phyloP scores from a whole-genome alignment of 2,888 invertebrate genomes.

The Plusia festucae region DNA sequence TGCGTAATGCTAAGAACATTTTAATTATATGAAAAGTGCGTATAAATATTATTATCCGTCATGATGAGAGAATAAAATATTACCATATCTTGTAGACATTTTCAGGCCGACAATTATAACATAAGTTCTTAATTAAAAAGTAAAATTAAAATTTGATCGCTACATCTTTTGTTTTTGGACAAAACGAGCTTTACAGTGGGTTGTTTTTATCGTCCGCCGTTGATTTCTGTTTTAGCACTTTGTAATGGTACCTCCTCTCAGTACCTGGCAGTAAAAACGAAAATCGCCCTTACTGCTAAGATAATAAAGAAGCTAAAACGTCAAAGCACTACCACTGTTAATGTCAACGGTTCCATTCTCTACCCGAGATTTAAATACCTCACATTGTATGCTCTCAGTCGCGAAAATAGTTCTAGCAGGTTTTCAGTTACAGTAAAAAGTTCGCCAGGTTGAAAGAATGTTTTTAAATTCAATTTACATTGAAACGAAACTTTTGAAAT shows the following conservation, averaged over 20 bases:
- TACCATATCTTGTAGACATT: too few relatives aligned
- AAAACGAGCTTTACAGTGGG: slow-evolving; percentile 37
- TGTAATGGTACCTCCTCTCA: slow-evolving; percentile 73
- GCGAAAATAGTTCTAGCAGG: slow-evolving; percentile 49
- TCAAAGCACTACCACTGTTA: not conserved
- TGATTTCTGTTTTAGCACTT: slow-evolving; percentile 82
- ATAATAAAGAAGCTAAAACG: not conserved
- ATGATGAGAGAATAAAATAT: too few relatives aligned
- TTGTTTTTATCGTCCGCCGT: slow-evolving; percentile 72
- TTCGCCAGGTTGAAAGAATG: slow-evolving; percentile 14
- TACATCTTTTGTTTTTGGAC: slow-evolving; percentile 18
- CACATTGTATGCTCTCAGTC: slow-evolving; percentile 49
- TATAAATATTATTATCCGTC: too few relatives aligned
- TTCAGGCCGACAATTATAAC: too few relatives aligned
- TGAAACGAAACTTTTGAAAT: slow-evolving; percentile 16
- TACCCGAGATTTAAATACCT: slow-evolving; percentile 62
- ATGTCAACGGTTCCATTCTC: not conserved
- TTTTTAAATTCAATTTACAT: slow-evolving; percentile 3
- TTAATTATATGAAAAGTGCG: too few relatives aligned
- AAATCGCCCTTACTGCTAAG: not conserved
- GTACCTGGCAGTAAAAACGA: not conserved
- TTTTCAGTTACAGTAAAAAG: slow-evolving; percentile 34
- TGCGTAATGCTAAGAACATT: too few relatives aligned
- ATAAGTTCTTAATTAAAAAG: too few relatives aligned
- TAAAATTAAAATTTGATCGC: not conserved